Evolutionary conservation across 2,113 vertebrate species (phyloP).

Genomic region (Pampusana beccarii): DNA sequence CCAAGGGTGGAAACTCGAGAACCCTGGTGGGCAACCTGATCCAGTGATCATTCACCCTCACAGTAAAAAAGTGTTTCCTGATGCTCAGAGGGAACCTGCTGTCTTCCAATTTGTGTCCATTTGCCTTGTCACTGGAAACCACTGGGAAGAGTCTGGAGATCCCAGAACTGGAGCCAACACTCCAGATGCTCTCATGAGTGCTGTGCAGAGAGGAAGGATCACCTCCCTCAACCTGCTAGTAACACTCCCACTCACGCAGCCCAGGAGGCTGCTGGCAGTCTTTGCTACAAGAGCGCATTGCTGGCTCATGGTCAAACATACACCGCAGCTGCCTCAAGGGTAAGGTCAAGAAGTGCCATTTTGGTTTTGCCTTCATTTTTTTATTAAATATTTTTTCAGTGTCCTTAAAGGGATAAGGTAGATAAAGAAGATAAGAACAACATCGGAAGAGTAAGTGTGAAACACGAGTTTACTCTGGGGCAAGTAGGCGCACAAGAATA

Average conservation of each 20-base stretch:
- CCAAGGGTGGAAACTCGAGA: neutral
- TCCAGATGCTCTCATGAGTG: neutral
- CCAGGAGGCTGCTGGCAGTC: neutral
- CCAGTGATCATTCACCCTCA: too few relatives aligned
- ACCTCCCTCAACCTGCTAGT: neutral
- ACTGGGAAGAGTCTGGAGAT: neutral
- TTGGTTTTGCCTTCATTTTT: neutral
- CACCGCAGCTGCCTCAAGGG: neutral
- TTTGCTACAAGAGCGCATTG: neutral
- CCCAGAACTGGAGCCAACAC: neutral
- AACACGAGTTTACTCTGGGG: neutral
- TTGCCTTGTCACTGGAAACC: neutral
- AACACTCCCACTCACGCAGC: neutral
- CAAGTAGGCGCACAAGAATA: neutral
- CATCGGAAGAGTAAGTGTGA: neutral
- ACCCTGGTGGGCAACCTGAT: neutral
- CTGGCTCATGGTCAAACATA: neutral
- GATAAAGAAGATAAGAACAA: neutral
- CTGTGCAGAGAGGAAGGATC: neutral
- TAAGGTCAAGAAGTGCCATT: neutral
- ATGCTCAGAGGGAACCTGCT: neutral
- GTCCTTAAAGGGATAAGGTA: neutral
- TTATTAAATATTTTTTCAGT: neutral
- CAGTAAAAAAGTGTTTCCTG: neutral
- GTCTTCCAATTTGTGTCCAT: neutral